Conservation (phyloP, 2,113 vertebrate species). For the Thomomys bottae region DNA sequence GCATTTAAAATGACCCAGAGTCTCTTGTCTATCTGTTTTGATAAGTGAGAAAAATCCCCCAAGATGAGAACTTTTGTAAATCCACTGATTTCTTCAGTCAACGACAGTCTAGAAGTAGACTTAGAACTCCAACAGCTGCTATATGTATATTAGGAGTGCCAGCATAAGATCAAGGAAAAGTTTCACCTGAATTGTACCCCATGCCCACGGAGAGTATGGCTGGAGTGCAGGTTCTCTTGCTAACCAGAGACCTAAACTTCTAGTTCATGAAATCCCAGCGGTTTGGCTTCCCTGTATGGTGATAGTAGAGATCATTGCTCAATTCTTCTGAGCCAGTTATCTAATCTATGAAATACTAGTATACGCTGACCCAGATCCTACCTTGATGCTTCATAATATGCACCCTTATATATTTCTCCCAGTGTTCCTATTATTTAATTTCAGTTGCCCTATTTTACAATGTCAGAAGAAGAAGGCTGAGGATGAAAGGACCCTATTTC, state of each 20-base stretch:
- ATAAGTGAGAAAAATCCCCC: conserved; percentile 20
- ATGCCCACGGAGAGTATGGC: fast-evolving
- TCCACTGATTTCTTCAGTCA: not conserved
- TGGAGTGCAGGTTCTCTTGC: not conserved
- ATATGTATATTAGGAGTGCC: not conserved
- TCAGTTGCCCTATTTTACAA: not conserved
- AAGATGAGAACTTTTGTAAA: not conserved
- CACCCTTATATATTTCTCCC: not conserved
- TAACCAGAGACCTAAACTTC: not conserved
- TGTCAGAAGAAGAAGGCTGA: not conserved
- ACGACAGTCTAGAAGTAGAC: not conserved
- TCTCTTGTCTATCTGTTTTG: not conserved
- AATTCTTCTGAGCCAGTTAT: not conserved
- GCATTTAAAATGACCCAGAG: conserved; percentile 12
- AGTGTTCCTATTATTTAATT: not conserved
- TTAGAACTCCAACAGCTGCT: not conserved
- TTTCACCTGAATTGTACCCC: not conserved
- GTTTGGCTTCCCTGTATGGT: fast-evolving
- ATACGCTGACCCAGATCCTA: not conserved
- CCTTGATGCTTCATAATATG: not conserved
- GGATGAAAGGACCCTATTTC: not conserved
- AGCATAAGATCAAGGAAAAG: not conserved
- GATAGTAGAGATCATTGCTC: not conserved
- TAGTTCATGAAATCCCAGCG: not conserved
- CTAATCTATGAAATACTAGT: not conserved